Percentiles rank a stretch among this genome's conserved stretches.
phyloP scores from a whole-genome alignment of 2,888 invertebrate genomes.

The Euphydryas editha region DNA sequence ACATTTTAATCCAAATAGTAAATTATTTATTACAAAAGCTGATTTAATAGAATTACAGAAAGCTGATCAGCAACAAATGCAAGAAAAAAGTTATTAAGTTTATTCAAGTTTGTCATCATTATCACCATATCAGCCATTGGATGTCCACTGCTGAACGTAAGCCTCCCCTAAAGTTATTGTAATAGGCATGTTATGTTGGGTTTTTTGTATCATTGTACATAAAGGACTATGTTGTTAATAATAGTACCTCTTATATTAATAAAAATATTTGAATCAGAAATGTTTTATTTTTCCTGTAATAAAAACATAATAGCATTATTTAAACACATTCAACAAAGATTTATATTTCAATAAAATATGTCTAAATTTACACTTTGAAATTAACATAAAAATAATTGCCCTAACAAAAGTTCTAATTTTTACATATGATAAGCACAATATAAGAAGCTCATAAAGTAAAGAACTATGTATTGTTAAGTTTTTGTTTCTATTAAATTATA shows the following conservation, averaged over 20 bases:
- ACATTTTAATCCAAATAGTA: constrained; percentile 69
- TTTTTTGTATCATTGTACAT: background rate
- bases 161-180: too few relatives aligned
- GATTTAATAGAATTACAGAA: constrained; percentile 10
- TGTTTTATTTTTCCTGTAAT: background rate
- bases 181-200: background rate
- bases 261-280: background rate
- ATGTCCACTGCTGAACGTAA: too few relatives aligned
- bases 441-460: background rate
- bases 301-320: background rate
- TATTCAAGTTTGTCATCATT: too few relatives aligned
- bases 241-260: background rate
- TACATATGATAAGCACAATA: constrained; percentile 2
- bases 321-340: background rate
- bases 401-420: background rate
- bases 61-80: background rate
- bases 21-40: constrained; percentile 52
- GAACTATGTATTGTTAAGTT: background rate
- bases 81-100: background rate
- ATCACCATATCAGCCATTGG: too few relatives aligned
- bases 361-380: background rate
- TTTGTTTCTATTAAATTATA: too few relatives aligned
- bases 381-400: background rate
- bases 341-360: too few relatives aligned
- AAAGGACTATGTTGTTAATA: background rate